Conservation (phyloP, 2,797 vertebrate species). For the Malurus leucopterus region DNA sequence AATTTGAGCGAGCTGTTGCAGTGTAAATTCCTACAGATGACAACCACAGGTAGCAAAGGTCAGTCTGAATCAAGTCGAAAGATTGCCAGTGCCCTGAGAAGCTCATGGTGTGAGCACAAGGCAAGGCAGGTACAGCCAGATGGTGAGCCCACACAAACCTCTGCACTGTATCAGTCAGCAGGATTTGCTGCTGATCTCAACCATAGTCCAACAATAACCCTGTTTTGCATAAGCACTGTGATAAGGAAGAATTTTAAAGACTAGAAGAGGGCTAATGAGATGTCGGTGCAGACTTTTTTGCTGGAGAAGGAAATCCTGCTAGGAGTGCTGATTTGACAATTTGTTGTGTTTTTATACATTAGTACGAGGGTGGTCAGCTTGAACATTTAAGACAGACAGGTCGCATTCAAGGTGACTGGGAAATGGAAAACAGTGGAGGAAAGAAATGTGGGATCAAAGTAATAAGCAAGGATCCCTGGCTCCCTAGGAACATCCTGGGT, state of each 20-base stretch:
- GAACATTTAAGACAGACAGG: background rate
- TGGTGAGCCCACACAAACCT: background rate
- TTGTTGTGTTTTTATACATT: background rate
- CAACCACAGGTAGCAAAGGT: background rate
- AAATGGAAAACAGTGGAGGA: background rate
- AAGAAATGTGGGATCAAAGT: background rate
- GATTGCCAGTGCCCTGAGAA: background rate
- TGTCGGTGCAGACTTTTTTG: background rate
- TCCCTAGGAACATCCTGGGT: background rate
- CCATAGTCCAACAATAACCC: background rate
- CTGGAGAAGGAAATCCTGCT: background rate
- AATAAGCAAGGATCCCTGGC: background rate
- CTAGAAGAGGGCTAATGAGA: background rate
- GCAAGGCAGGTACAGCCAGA: background rate
- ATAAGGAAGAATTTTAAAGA: background rate
- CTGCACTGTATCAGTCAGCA: background rate
- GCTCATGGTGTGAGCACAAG: background rate
- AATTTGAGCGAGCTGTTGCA: background rate
- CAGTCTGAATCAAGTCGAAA: background rate
- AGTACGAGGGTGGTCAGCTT: background rate
- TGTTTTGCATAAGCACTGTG: background rate
- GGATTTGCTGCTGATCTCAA: background rate
- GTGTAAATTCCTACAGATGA: background rate
- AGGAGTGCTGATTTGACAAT: background rate
- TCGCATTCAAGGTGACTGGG: background rate